Evolutionary conservation across 2,888 invertebrate species (phyloP).

Genomic region (Baronia brevicornis): DNA sequence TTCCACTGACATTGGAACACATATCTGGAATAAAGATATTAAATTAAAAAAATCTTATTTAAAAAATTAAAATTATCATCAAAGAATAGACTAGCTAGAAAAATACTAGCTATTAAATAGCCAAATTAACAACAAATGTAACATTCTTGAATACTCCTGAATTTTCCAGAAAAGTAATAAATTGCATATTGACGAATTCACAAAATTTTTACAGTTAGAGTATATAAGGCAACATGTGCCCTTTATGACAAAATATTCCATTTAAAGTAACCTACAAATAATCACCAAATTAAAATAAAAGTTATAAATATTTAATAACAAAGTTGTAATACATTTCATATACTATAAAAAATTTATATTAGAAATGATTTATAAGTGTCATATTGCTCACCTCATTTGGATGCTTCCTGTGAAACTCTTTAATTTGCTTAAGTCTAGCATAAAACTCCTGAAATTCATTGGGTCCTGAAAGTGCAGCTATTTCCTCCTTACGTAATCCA

Average conservation of each 20-base stretch:
- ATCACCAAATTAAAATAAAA: no score
- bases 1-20: constrained; percentile 97
- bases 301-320: no score
- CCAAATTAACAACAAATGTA: constrained; percentile 10
- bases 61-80: no score
- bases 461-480: constrained; percentile 94
- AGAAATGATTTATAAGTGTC: neutral
- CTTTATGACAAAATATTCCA: no score
- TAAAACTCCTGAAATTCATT: constrained; percentile 99
- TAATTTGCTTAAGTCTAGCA: constrained; percentile 92
- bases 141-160: no score
- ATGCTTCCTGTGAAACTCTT: constrained; percentile 97
- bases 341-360: neutral
- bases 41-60: no score
- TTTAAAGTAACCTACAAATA: no score
- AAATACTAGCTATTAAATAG: no score
- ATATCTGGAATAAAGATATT: constrained; percentile 75
- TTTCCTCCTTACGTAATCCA: constrained; percentile 95
- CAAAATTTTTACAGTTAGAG: neutral
- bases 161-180: constrained; percentile 4
- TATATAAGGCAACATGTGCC: no score
- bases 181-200: neutral
- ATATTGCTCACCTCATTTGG: constrained; percentile 86
- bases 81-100: no score
- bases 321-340: neutral